These are phyloP conservation scores for Synanthedon vespiformis DNA, from an alignment of 2,888 invertebrate genomes.

Conservation along the genomic window DNA sequence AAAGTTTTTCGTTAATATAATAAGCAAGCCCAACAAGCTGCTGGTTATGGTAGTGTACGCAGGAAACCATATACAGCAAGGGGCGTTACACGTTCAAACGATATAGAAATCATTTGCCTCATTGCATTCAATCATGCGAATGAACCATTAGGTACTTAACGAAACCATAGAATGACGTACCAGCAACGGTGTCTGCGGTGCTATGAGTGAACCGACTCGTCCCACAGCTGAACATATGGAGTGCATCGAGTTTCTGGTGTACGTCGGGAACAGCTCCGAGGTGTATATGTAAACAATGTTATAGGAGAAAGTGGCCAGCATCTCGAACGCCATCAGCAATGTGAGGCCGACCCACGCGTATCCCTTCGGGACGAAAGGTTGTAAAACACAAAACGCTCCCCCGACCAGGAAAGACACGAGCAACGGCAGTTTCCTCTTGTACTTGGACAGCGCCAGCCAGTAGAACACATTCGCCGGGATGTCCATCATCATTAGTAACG, in stretches of 20 bases:
- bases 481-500: constrained; percentile 56
- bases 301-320: constrained; percentile 76
- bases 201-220: constrained; percentile 77
- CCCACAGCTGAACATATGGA: constrained; percentile 78
- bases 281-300: constrained; percentile 78
- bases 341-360: constrained; percentile 48
- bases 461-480: constrained; percentile 56
- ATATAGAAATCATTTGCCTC: neutral
- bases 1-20: too few species aligned
- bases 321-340: constrained; percentile 74
- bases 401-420: constrained; percentile 46
- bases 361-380: constrained; percentile 53
- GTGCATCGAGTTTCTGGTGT: constrained; percentile 76
- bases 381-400: constrained; percentile 48
- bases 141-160: too few species aligned
- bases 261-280: constrained; percentile 81
- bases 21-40: too few species aligned
- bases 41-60: too few species aligned
- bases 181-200: constrained; percentile 78
- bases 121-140: neutral
- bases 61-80: too few species aligned
- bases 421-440: constrained; percentile 45
- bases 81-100: too few species aligned
- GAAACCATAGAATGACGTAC: constrained; percentile 31
- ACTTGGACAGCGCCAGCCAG: constrained; percentile 51